Conservation (phyloP, 2,888 invertebrate species). For the Miltochrista miniata region DNA sequence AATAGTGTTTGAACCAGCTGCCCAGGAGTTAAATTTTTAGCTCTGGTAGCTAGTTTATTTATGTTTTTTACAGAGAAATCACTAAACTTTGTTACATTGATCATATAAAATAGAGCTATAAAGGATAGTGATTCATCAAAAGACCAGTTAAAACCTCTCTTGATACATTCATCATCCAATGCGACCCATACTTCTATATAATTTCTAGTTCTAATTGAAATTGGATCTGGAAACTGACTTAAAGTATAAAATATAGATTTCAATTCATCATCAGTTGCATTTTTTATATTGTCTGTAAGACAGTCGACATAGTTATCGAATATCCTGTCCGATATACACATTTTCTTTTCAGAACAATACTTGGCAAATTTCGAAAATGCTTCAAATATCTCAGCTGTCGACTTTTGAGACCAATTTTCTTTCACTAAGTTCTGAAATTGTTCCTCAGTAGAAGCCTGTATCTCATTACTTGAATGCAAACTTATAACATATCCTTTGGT, state of each 20-base stretch:
- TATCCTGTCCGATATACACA: slow-evolving; percentile 62
- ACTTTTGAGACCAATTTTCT: slow-evolving; percentile 54
- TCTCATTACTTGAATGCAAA: slow-evolving; percentile 29
- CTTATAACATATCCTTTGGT: slow-evolving; percentile 58
- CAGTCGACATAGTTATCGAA: slow-evolving; percentile 69
- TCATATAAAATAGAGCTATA: slow-evolving; percentile 85
- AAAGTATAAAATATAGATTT: slow-evolving; percentile 78
- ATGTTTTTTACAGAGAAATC: slow-evolving; percentile 82
- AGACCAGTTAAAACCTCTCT: slow-evolving; percentile 73
- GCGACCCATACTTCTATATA: slow-evolving; percentile 86
- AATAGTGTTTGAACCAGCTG: slow-evolving; percentile 88
- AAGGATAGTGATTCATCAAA: slow-evolving; percentile 81
- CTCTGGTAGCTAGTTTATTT: slow-evolving; percentile 81
- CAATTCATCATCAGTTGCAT: slow-evolving; percentile 84
- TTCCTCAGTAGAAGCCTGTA: slow-evolving; percentile 34
- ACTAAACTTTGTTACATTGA: slow-evolving; percentile 79
- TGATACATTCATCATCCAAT: slow-evolving; percentile 86
- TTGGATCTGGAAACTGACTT: slow-evolving; percentile 76
- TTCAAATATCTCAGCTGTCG: slow-evolving; percentile 52
- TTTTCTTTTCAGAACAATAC: slow-evolving; percentile 56
- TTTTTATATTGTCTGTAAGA: slow-evolving; percentile 78
- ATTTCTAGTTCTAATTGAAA: slow-evolving; percentile 80
- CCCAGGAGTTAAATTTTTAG: slow-evolving; percentile 82
- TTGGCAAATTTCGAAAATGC: slow-evolving; percentile 57
- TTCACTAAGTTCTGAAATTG: slow-evolving; percentile 48